A percentile compares a stretch with the other conserved stretches of the same genome.
Evolutionary conservation across 2,797 vertebrate genomes (phyloP).

Genomic region (Otolemur crassicaudatus): DNA sequence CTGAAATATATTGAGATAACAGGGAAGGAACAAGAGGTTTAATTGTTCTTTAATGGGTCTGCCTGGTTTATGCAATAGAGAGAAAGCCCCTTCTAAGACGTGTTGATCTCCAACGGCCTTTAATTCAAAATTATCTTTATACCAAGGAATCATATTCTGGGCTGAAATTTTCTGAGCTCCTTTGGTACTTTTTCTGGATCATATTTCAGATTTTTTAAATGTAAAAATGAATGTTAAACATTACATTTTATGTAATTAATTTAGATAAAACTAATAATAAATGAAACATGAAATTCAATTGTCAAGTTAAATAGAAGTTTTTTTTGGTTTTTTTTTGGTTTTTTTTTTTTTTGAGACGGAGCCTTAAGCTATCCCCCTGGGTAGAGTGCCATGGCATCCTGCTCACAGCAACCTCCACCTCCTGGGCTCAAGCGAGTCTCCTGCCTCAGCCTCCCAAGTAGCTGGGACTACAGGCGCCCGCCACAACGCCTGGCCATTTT

Average conservation of each 20-base stretch:
- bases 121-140: background rate
- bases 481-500: too few species aligned
- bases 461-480: too few species aligned
- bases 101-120: background rate
- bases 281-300: background rate
- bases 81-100: background rate
- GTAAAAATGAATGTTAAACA: background rate
- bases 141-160: background rate
- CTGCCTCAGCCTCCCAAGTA: too few species aligned
- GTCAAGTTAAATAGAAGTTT: background rate
- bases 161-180: too few species aligned
- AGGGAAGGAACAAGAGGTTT: background rate
- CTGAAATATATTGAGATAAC: background rate
- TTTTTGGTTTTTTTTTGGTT: too few species aligned
- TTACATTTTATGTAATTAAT: background rate
- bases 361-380: too few species aligned
- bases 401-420: too few species aligned
- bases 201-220: background rate
- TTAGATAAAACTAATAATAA: background rate
- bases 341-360: too few species aligned
- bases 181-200: background rate
- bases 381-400: too few species aligned
- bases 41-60: background rate
- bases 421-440: too few species aligned
- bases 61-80: background rate